Percentiles rank a stretch among this genome's conserved stretches.
Evolutionary conservation across 2,113 vertebrate genomes (phyloP).

Genomic region (Tyrannus savana): DNA sequence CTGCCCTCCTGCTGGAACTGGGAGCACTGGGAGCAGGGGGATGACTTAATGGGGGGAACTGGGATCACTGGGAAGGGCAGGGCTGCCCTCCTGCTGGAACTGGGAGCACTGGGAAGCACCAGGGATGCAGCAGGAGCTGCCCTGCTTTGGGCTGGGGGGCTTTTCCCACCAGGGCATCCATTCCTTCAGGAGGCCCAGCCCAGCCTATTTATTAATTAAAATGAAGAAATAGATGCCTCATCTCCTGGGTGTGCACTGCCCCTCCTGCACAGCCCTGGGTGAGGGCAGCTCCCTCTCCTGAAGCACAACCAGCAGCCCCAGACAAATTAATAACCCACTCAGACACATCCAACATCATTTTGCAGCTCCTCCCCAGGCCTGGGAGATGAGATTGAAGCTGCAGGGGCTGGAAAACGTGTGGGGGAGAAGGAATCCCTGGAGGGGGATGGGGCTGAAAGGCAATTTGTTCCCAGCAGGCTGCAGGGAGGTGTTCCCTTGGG

Average conservation of each 20-base stretch:
- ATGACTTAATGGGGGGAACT: no score
- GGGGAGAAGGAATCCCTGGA: not conserved
- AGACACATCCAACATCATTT: slow-evolving; percentile 32
- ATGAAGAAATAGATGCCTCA: not conserved
- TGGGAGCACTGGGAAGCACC: not conserved
- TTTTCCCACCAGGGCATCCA: not conserved
- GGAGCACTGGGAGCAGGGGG: no score
- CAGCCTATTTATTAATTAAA: not conserved
- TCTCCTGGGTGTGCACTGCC: not conserved
- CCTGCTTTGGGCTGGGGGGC: accelerated
- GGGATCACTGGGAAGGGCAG: no score
- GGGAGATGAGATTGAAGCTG: not conserved
- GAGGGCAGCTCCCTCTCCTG: not conserved
- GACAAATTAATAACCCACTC: slow-evolving; percentile 5
- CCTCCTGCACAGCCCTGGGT: not conserved
- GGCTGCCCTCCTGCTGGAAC: no score
- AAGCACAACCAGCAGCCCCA: not conserved
- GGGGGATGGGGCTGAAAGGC: not conserved
- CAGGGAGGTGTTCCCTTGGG: not conserved
- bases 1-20: no score
- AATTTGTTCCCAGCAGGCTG: not conserved
- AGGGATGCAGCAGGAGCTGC: not conserved
- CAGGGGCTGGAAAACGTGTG: not conserved
- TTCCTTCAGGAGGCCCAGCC: not conserved
- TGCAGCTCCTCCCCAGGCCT: not conserved